A percentile compares a stretch with the other conserved stretches of the same genome.
phyloP scores from a whole-genome alignment of 2,113 vertebrate species.

The Siphamia tubifer region DNA sequence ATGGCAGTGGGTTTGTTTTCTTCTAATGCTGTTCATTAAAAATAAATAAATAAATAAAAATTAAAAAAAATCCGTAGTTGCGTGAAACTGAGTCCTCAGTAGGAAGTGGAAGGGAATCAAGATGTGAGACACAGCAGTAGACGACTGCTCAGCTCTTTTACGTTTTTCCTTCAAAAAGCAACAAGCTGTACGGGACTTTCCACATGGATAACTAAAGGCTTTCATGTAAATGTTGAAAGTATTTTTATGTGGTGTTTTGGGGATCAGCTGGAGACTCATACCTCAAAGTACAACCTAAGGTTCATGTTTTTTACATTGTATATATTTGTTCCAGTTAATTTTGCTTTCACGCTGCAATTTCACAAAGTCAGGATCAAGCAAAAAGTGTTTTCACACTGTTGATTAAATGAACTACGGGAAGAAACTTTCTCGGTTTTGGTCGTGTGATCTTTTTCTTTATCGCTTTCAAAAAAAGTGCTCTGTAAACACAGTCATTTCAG shows the following conservation, averaged over 20 bases:
- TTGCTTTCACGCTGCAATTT: no score
- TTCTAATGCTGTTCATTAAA: background rate
- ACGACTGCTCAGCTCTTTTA: background rate
- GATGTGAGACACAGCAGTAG: background rate
- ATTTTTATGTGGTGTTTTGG: background rate
- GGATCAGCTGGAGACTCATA: background rate
- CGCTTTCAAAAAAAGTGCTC: no score
- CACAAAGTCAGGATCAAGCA: no score
- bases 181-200: background rate
- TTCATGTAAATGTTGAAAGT: background rate
- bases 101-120: background rate
- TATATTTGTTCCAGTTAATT: no score
- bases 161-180: conserved; percentile 20
- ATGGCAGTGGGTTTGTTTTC: background rate
- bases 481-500: no score
- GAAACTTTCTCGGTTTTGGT: no score
- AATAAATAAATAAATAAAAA: no score
- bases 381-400: no score
- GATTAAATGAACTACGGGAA: no score
- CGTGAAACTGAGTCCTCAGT: background rate
- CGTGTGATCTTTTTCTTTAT: no score
- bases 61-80: background rate
- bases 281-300: no score
- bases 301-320: no score
- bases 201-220: background rate